Evolutionary conservation across 2,888 invertebrate genomes (phyloP), one percentile per base, ranked within the genome.

Genomic region (Phengaris alcon): DNA sequence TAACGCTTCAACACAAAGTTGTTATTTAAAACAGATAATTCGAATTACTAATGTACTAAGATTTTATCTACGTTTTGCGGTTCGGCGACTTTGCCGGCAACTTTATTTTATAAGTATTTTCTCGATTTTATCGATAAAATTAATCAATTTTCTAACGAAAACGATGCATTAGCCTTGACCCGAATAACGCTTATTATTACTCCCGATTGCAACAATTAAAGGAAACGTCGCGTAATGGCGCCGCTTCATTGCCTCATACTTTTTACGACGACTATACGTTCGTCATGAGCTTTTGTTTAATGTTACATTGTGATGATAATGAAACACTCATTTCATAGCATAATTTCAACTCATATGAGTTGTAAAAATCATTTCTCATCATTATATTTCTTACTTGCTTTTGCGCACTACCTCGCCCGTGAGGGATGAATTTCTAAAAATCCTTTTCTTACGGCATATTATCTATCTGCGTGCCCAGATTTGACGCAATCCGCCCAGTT

Each of bases 121-220:
- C 7, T 8, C 9, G 57, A 15, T 57, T 15, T 9, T 10, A 10
- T 59, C 22, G 59, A 59, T 15, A 10, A 7, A 51, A 7, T 9
- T 73, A 68, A 48, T 64, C 64, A 68, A 22, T 68, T n/a, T 22
- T 15, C 35, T 35, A 2, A 35, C 35, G 55, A 75, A 48, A 70
- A 75, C 35, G 78, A 81, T 79, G 77, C 81, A 82, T 79, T 82
- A 79, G 82, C 90, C 90, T 90, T 90, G 90, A 88, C 89, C 89
- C 80, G 81, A 89, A 88, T 89, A 84, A 84, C 84, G 83, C 86
- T 89, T 88, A 86, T 90, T 88, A 89, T 89, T 89, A 89, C 88
- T 85, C 85, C 83, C 87, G 85, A 88, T 89, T 86, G 86, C 84
- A 85, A 86, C 86, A 90, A 91, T 90, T 88, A 90, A 89, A 88